Base-by-base conservation (phyloP, 2,888 invertebrate species). In the Microctonus hyperodae region DNA sequence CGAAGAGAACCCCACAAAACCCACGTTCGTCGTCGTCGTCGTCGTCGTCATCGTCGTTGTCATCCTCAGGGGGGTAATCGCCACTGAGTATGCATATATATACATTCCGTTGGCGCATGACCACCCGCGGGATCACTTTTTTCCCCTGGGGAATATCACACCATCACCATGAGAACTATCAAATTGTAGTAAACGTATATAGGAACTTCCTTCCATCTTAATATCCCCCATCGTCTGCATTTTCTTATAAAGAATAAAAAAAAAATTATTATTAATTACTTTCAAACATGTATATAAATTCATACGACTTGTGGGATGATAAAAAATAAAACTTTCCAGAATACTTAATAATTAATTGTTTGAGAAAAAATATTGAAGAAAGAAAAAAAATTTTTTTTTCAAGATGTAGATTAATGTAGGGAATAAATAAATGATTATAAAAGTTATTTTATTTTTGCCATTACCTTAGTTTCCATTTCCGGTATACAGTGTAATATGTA, bases 101-200 rank as follows among this genome's bases (percentile, higher is more conserved):
- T n/a, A 16, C 9, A 66, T 61, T 57, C 51, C 50, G 40, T 57
- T 68, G 69, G 70, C 70, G 68, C 69, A 68, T 65, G 72, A 69
- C 68, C 72, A 53, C 69, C 61, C 67, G 60, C 64, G 58, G 65
- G 51, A 62, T 28, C 62, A 53, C 53, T 40, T 44, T n/a, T 7
- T 16, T 44, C 53, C 62, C 62, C 40, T 25, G 23, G 37, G 25
- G 62, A 53, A 62, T 20, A 25, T 2, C 7, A 44, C 44, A 44
- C 16, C 16, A 44, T 44, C 44, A 20, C 20, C 16, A 44, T 16
- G 20, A 16, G 44, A 23, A 59, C 44, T 23, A 59, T 40, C 59
- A 59, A 28, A 44, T 28, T 23, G n/a, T 31, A 13, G n/a, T 40
- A n/a, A 9, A 11, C 59, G 40, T 55, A 31, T 55, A 31, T n/a